Evolutionary conservation across 1,140 invertebrate genomes (phyloP), one percentile per base, ranked within the genome.

Genomic region (Hycleus cichorii): DNA sequence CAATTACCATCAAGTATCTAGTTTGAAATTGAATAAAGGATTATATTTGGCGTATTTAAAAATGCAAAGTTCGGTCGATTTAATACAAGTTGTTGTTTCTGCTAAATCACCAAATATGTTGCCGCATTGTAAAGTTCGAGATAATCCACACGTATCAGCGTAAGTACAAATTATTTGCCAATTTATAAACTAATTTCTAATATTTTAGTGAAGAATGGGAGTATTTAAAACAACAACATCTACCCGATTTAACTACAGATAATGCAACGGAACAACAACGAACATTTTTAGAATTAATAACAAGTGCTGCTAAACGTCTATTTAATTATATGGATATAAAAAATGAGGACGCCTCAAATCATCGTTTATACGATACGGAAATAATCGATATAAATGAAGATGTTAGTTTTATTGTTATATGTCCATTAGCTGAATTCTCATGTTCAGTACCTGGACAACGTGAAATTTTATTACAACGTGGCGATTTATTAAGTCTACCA

Each of bases 11-110:
- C 91, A 95, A 80, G 86, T 86, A 9, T 93, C 90, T 55, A 81
- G 85, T 56, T 84, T 90, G 43, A 86, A 87, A 60, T 72, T 98
- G 12, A 80, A 83, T 0, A 85, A 85, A 48, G 95, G 96, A 0
- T 78, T 98, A 4, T 98, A 98, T 74, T 76, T 98, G 56, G 92
- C 93, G 12, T 98, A 97, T 75, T 77, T 98, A 44, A 97, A 98
- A 72, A 86, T 97, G 79, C 91, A 94, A 67, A 95, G 90, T 65
- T 95, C 93, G 4, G 90, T 97, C 48, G 95, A 98, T 74, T 82
- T 91, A 3, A 90, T 98, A 39, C 86, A 93, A 68, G 86, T 98
- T n/a, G 83, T 97, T 2, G 94, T 97, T 11, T 90, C 93, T 0
- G 80, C 88, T 38, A 89, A 91, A 69, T 85, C 88, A 0, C 95